Evolutionary conservation across 2,797 vertebrate species (phyloP).

Genomic region (Enteromius thamalakanensis): DNA sequence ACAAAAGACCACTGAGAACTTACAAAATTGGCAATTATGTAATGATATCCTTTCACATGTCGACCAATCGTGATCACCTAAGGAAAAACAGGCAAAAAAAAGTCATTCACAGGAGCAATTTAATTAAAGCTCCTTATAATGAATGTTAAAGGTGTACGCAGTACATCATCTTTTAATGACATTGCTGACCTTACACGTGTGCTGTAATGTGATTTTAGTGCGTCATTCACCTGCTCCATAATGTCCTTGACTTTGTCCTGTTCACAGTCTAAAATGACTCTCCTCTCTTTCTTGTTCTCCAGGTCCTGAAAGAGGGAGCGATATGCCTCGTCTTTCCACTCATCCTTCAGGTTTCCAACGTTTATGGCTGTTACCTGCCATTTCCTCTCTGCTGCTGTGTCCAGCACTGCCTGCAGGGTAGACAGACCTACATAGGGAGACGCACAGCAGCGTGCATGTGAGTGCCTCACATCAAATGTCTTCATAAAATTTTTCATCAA

Average conservation of each 20-base stretch:
- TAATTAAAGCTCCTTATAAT: conserved; percentile 37
- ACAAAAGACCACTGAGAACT: conserved; percentile 58
- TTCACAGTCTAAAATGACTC: conserved; percentile 94
- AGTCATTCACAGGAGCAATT: not conserved
- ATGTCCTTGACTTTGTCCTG: conserved; percentile 98
- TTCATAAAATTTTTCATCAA: conserved; percentile 5
- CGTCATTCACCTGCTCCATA: conserved; percentile 87
- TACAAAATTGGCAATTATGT: conserved; percentile 96
- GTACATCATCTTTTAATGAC: conserved; percentile 33
- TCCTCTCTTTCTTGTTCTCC: conserved; percentile 91
- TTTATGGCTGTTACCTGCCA: conserved; percentile 98
- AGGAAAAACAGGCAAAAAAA: conserved; percentile 6
- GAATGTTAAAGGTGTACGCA: conserved; percentile 27
- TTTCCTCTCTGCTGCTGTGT: conserved; percentile 94
- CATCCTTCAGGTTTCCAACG: conserved; percentile 95
- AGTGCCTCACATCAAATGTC: conserved; percentile 28
- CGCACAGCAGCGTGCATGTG: not conserved
- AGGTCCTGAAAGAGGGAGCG: conserved; percentile 95
- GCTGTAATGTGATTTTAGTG: not conserved
- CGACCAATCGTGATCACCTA: conserved; percentile 97
- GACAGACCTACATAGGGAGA: conserved; percentile 82
- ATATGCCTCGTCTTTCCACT: conserved; percentile 95
- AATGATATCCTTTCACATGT: conserved; percentile 97
- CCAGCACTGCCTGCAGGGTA: conserved; percentile 91
- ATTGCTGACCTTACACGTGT: conserved; percentile 18